A percentile compares a stretch with the other conserved stretches of the same genome.
phyloP scores from a whole-genome alignment of 1,140 invertebrate species.

The Lepeophtheirus salmonis region DNA sequence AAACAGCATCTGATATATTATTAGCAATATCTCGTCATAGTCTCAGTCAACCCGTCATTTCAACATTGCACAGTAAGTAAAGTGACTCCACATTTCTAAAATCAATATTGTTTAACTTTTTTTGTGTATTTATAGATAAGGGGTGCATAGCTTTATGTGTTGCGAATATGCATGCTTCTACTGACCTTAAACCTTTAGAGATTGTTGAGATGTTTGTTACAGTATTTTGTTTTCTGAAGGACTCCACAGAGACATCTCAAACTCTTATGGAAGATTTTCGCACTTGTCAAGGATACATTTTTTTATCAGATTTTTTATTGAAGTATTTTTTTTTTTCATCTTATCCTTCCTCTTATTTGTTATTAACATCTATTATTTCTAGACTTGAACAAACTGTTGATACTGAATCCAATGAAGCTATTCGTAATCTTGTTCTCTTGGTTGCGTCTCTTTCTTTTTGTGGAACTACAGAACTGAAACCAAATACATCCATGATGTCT shows the following conservation, averaged over 20 bases:
- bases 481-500: constrained; percentile 53
- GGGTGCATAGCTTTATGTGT: constrained; percentile 82
- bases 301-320: constrained; percentile 79
- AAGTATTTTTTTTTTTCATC: constrained; percentile 39
- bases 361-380: constrained; percentile 25
- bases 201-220: constrained; percentile 96
- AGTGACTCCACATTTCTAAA: constrained; percentile 6
- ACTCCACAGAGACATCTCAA: constrained; percentile 91
- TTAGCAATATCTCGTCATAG: constrained; percentile 88
- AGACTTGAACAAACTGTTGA: constrained; percentile 55
- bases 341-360: constrained; percentile 25
- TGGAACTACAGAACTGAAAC: constrained; percentile 54
- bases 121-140: constrained; percentile 49
- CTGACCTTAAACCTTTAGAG: constrained; percentile 73
- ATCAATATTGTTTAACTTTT: background rate
- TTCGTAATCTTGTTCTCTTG: constrained; percentile 77
- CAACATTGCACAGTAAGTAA: constrained; percentile 82
- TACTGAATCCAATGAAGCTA: constrained; percentile 62
- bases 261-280: constrained; percentile 85
- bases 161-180: constrained; percentile 71
- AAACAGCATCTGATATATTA: constrained; percentile 84
- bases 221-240: constrained; percentile 92
- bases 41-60: constrained; percentile 70
- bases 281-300: constrained; percentile 78
- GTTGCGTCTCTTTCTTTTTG: constrained; percentile 82